Base-by-base conservation (phyloP, 2,113 vertebrate species). In the Otolemur garnettii region DNA sequence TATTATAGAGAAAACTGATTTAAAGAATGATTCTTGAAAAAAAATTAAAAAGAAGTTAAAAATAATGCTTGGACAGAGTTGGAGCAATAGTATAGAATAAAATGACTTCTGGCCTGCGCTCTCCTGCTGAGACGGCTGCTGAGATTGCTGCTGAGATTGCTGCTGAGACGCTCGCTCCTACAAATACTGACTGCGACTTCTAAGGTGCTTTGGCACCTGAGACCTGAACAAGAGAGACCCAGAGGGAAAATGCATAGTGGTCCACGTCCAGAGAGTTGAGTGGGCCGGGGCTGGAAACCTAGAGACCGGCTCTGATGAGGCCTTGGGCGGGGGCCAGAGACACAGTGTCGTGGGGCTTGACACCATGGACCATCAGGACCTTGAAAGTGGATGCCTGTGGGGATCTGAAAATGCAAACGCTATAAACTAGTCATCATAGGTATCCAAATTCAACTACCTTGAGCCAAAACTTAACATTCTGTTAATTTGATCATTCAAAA, bases 1-100 rank as follows among this genome's bases (percentile, higher is more conserved):
- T 9, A 6, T 78, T 68, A 21, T 35, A 89, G 11, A 93, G 72
- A 93, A 91, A 92, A 82, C 33, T 26, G 53, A 83, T 78, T 90
- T 69, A 75, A 93, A 88, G 42, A 10, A 30, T 62, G 57, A 79
- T 24, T 0, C 4, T 64, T 66, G 19, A 64, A 64, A 28, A 64
- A 64, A 18, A 11, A 14, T 33, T 33, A 30, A 12, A 15, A 66
- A 66, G 28, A 30, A 69, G 17, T 2, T 17, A 17, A 69, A 60
- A 91, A 87, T 66, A 72, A 85, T 35, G 0, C 7, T 64, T 59
- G 19, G 12, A 15, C 55, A 91, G 26, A 92, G 72, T 69, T 10
- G n/a, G 2, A 82, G 13, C 18, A 95, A 78, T 14, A 81, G 33
- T 62, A 75, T 28, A 91, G 33, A 84, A 28, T 1, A 81, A 26